Evolutionary conservation across 2,113 vertebrate genomes (phyloP).

Genomic region (Noctilio leporinus): DNA sequence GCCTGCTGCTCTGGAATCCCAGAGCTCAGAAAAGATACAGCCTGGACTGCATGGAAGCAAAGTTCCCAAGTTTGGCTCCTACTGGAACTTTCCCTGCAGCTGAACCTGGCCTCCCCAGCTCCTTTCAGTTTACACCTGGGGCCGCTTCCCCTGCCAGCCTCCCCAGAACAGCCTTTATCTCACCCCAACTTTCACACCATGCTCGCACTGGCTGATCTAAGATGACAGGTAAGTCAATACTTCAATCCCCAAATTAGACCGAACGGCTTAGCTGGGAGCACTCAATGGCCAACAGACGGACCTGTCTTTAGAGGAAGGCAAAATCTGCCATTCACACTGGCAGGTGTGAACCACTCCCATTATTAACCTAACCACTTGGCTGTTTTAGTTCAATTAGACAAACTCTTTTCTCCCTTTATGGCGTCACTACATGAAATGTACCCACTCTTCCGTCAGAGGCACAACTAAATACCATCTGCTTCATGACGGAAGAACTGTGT

Average conservation of each 20-base stretch:
- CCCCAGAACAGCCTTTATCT: not conserved
- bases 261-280: not conserved
- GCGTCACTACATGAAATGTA: not conserved
- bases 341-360: not conserved
- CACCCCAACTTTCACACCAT: not conserved
- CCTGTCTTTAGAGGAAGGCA: not conserved
- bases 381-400: not conserved
- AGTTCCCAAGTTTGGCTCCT: not conserved
- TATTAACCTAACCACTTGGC: not conserved
- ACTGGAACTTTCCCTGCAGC: not conserved
- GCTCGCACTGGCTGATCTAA: not conserved
- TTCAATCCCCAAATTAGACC: not conserved
- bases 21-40: not conserved
- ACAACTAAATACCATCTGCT: not conserved
- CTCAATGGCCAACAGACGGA: not conserved
- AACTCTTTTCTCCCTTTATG: not conserved
- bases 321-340: not conserved
- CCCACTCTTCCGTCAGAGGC: not conserved
- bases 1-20: not conserved
- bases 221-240: not conserved
- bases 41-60: not conserved
- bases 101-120: not conserved
- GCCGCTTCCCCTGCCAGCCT: not conserved
- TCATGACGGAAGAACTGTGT: not conserved
- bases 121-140: not conserved